Evolutionary conservation across 1,140 invertebrate species (phyloP).

Genomic region (Lepidurus arcticus): DNA sequence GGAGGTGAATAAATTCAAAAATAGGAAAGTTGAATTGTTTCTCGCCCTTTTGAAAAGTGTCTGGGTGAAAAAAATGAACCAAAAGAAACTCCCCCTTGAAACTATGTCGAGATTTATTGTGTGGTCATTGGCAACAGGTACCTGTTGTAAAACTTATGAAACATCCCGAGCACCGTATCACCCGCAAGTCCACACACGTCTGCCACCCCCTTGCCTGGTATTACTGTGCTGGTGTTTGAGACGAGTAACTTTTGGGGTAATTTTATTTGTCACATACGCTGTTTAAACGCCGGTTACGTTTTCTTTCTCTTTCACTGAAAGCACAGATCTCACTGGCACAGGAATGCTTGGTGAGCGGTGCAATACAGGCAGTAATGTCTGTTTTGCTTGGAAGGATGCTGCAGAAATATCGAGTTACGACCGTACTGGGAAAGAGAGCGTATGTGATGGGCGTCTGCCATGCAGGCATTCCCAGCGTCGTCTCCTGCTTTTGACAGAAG

Average conservation of each 20-base stretch:
- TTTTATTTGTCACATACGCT: not conserved
- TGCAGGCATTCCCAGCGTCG: constrained; percentile 5
- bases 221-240: not conserved
- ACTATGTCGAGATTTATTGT: not conserved
- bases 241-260: not conserved
- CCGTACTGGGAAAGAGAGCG: not conserved
- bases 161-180: not conserved
- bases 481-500: constrained; percentile 16
- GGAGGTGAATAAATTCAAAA: not conserved
- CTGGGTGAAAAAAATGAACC: not conserved
- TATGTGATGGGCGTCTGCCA: constrained; percentile 17
- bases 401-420: not conserved
- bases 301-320: not conserved
- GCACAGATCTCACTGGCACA: not conserved
- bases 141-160: not conserved
- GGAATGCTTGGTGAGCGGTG: not conserved
- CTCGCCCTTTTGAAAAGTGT: not conserved
- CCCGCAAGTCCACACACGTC: not conserved
- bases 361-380: not conserved
- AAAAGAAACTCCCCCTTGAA: not conserved
- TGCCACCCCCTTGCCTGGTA: not conserved
- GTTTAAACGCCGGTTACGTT: not conserved
- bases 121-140: not conserved
- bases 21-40: not conserved
- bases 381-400: not conserved